Evolutionary conservation across 2,888 invertebrate genomes (phyloP), one percentile per base, ranked within the genome.

Genomic region (Gari tellinella): DNA sequence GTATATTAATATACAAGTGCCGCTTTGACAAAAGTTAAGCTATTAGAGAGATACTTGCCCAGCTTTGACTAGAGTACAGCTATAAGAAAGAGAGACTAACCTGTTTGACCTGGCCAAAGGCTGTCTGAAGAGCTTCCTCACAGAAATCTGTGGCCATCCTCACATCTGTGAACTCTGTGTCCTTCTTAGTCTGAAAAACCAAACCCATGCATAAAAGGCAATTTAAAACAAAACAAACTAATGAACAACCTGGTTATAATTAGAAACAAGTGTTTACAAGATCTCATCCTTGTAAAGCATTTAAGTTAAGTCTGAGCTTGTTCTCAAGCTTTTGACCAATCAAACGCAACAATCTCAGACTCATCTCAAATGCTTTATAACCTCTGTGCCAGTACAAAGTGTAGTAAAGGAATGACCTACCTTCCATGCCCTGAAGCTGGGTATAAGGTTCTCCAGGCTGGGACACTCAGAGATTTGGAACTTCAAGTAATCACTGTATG

Each of bases 351-450:
- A n/a, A n/a, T n/a, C n/a, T n/a, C n/a, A n/a, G n/a, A n/a, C n/a
- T n/a, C n/a, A n/a, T n/a, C n/a, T n/a, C n/a, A n/a, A n/a, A n/a
- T n/a, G n/a, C n/a, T n/a, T n/a, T n/a, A n/a, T n/a, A n/a, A n/a
- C n/a, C n/a, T n/a, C n/a, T n/a, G n/a, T n/a, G n/a, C n/a, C n/a
- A n/a, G n/a, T n/a, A n/a, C n/a, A n/a, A n/a, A n/a, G n/a, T n/a
- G n/a, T n/a, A n/a, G 40, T 14, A 40, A 12, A 12, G 45, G 2
- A 25, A 15, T 25, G 23, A 53, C 68, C 49, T 62, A 88, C 87
- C 83, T 86, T 88, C 87, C 87, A 88, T n/a, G 80, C 75, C 41
- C 78, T 80, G 60, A 84, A 88, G 1, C 83, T 77, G 25, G 84
- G 78, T 8, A 80, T 55, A 5, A 87, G 57, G 40, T 80, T 83